These are phyloP conservation scores for Echinarachnius parma DNA, from an alignment of 53 echinoderm and acorn worm genomes.

Conservation along the genomic window DNA sequence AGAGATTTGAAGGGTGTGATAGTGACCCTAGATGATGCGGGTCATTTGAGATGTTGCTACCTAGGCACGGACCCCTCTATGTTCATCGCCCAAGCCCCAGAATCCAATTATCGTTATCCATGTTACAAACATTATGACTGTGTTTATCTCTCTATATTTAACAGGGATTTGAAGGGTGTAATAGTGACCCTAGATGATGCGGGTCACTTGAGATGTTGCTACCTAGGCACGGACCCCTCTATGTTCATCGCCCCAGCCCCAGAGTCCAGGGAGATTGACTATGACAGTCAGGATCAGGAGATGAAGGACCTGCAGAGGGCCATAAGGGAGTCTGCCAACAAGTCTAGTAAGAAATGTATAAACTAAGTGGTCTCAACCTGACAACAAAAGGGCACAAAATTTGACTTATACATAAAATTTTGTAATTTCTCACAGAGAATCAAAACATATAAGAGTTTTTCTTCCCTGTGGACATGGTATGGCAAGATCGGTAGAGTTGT, in stretches of 20 bases:
- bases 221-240: slow-evolving; percentile 97
- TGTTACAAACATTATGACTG: too few species aligned
- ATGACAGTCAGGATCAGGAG: slow-evolving; percentile 84
- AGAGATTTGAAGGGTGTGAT: slow-evolving; percentile 92
- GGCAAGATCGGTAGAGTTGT: too few species aligned
- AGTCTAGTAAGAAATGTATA: slow-evolving; percentile 37
- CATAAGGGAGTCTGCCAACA: slow-evolving; percentile 70
- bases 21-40: slow-evolving; percentile 71
- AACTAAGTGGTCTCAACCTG: too few species aligned
- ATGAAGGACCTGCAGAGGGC: slow-evolving; percentile 80
- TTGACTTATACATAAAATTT: too few species aligned
- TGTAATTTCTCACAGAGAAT: too few species aligned
- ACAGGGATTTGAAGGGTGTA: slow-evolving; percentile 89
- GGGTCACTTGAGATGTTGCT: slow-evolving; percentile 83
- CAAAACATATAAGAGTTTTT: too few species aligned
- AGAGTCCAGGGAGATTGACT: slow-evolving; percentile 91
- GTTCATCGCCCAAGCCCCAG: slow-evolving; percentile 79
- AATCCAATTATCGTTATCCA: slow-evolving; percentile 52
- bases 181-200: slow-evolving; percentile 72
- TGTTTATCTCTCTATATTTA: too few species aligned
- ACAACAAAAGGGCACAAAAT: too few species aligned
- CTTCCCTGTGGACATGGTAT: too few species aligned
- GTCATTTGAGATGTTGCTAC: slow-evolving; percentile 84
- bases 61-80: slow-evolving; percentile 96
- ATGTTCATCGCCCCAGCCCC: slow-evolving; percentile 82